These are phyloP conservation scores for Python bivittatus DNA, from an alignment of 2,113 vertebrate genomes.

Conservation along the genomic window DNA sequence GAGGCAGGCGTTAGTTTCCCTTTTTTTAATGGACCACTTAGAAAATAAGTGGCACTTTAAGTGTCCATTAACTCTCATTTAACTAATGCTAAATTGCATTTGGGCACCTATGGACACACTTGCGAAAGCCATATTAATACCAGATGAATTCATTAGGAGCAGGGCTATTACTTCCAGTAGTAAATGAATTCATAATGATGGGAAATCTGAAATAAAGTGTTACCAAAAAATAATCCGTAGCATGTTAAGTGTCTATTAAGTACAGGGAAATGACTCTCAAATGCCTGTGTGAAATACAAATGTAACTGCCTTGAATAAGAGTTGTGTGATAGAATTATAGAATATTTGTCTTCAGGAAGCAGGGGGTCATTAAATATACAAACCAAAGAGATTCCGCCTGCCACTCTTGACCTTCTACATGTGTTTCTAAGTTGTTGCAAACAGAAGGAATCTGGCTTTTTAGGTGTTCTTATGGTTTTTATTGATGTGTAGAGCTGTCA, in stretches of 20 bases:
- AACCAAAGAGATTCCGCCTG: slow-evolving; percentile 1
- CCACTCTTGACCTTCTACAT: slow-evolving; percentile 10
- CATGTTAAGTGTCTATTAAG: slow-evolving; percentile 51
- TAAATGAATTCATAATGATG: slow-evolving; percentile 58
- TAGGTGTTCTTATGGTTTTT: not conserved
- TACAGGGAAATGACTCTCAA: slow-evolving; percentile 19
- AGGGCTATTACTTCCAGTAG: slow-evolving; percentile 40
- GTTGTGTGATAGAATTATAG: not conserved
- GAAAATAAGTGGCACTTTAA: slow-evolving; percentile 64
- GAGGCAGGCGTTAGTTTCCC: slow-evolving; percentile 39
- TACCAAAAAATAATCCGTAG: slow-evolving; percentile 53
- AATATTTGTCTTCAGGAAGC: not conserved
- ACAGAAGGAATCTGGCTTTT: not conserved
- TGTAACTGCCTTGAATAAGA: not conserved
- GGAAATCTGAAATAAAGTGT: slow-evolving; percentile 58
- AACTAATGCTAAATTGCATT: slow-evolving; percentile 63
- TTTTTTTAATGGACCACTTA: slow-evolving; percentile 56
- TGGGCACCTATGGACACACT: slow-evolving; percentile 55
- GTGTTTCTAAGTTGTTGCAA: not conserved
- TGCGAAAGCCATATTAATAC: slow-evolving; percentile 41
- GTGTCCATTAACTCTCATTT: slow-evolving; percentile 65
- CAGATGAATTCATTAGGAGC: slow-evolving; percentile 51
- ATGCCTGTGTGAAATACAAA: slow-evolving; percentile 41
- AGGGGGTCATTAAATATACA: not conserved
- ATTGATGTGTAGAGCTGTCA: not conserved